Percentiles rank a stretch among this genome's conserved stretches.
phyloP scores from a whole-genome alignment of 2,113 vertebrate genomes.

The Symphodus melops region DNA sequence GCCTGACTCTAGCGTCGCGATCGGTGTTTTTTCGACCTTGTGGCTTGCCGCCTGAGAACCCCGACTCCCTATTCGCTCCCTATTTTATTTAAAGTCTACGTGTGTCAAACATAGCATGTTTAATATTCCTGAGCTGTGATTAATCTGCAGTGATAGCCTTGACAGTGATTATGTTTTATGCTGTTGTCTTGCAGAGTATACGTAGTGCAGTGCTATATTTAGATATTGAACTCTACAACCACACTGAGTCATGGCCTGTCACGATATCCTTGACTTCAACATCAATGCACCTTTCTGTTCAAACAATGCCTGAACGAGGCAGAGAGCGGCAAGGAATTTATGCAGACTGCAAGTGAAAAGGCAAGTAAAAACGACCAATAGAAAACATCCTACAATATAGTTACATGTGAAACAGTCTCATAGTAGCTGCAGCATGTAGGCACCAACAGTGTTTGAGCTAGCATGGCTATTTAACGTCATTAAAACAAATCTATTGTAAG shows the following conservation, averaged over 20 bases:
- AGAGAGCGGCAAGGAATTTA: conserved; percentile 2
- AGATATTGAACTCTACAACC: conserved; percentile 27
- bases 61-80: no score
- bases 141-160: background rate
- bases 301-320: conserved; percentile 22
- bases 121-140: background rate
- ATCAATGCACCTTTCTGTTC: conserved; percentile 36
- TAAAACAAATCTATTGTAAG: no score
- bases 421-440: no score
- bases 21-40: no score
- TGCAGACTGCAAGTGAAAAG: background rate
- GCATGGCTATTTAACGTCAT: no score
- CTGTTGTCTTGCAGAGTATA: conserved; percentile 17
- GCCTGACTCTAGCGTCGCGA: no score
- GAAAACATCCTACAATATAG: no score
- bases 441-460: no score
- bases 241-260: conserved; percentile 37
- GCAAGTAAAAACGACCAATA: no score
- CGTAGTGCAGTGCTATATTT: conserved; percentile 21
- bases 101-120: background rate
- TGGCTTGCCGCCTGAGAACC: no score
- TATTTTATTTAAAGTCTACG: no score
- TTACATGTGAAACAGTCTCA: no score
- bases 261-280: conserved; percentile 27
- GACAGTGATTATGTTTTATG: conserved; percentile 10